Evolutionary conservation across 2,113 vertebrate species (phyloP).

Genomic region (Crotalus viridis): DNA sequence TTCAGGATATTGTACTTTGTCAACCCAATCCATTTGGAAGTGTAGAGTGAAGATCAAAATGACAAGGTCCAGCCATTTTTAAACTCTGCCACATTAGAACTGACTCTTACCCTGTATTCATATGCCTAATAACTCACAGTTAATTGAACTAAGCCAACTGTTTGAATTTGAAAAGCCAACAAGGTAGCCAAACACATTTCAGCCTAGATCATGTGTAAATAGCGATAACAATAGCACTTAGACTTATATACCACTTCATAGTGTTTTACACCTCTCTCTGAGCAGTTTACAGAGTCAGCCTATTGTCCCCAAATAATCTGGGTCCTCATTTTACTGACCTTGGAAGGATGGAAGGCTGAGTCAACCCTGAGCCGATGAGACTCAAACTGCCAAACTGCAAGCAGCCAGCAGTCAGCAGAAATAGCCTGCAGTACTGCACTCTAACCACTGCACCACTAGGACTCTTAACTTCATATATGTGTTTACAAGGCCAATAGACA

Average conservation of each 20-base stretch:
- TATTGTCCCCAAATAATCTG: too few species aligned
- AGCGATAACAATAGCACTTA: too few species aligned
- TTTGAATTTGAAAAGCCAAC: neutral
- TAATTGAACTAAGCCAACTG: neutral
- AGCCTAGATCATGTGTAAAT: neutral
- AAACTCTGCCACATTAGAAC: neutral
- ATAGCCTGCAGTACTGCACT: too few species aligned
- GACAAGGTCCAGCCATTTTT: neutral
- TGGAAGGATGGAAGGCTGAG: too few species aligned
- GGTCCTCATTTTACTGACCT: too few species aligned
- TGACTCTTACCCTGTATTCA: neutral
- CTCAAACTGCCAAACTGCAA: too few species aligned
- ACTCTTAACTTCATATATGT: neutral
- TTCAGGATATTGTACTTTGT: neutral
- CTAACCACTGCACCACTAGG: too few species aligned
- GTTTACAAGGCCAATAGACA: neutral
- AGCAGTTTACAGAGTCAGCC: too few species aligned
- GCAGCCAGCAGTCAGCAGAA: too few species aligned
- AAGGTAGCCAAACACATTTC: neutral
- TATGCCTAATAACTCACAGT: neutral
- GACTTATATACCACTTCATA: too few species aligned
- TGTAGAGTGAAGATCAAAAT: neutral
- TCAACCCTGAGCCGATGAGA: too few species aligned
- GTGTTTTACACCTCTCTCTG: too few species aligned
- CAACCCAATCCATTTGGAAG: neutral